Base-by-base conservation (phyloP, 2,113 vertebrate genomes). In the Pleuronectes platessa region DNA sequence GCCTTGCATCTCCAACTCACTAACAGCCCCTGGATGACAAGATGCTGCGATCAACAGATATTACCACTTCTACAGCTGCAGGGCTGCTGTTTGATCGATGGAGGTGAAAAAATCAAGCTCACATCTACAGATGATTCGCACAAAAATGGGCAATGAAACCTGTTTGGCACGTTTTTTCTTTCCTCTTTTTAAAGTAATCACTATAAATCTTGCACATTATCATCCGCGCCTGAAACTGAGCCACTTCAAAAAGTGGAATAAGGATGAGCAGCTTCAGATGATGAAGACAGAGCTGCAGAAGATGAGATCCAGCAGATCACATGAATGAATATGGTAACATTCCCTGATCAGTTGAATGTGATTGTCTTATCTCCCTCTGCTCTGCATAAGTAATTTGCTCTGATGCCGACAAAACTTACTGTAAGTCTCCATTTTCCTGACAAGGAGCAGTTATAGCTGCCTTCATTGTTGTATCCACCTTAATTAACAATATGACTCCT, bases 21-120 rank as follows among this genome's bases (percentile, higher is more conserved):
- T 76, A 78, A 82, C 82, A 75, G 65, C 81, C 61, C 61, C 59
- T 74, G 78, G 84, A 60, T 80, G 86, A 81, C 59, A 15, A 85
- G 51, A 78, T 71, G 67, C 65, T 35, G 69, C 65, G 83, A 91
- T 91, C 82, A 89, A 78, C 73, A 82, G 69, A 87, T 80, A 85
- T 82, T 77, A 78, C 56, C 79, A 79, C 81, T 49, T 79, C 66
- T 76, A 64, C 76, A 78, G 76, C 66, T 61, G 61, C 47, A 60
- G 68, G 59, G 58, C 64, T 47, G 15, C 79, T 47, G 42, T 79
- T 78, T 85, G 72, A 89, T 88, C 78, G 76, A 59, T 79, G 73
- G 45, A 60, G 73, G 60, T 67, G 70, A 11, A 23, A 13, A 63
- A 68, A 74, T 73, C 31, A 65, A 13, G 20, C 18, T 37, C 37